Evolutionary conservation across 2,888 invertebrate genomes (phyloP).

Genomic region (Campoletis raptor): DNA sequence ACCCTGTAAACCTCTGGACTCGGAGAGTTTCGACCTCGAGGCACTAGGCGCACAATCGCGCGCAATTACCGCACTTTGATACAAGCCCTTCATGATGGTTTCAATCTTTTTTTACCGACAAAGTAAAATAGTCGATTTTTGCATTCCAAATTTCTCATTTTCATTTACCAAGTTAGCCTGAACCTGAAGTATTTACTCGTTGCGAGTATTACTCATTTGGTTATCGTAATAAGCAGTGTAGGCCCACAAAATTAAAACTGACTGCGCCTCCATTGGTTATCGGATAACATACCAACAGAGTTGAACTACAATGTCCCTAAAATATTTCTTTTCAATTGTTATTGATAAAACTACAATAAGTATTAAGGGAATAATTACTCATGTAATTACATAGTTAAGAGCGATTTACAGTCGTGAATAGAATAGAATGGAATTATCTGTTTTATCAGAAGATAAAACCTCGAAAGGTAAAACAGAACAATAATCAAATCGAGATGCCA

Average conservation of each 20-base stretch:
- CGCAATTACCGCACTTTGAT: neutral
- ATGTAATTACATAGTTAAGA: too few species aligned
- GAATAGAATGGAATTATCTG: too few species aligned
- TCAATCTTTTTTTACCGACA: neutral
- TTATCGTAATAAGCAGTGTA: neutral
- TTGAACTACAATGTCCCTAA: neutral
- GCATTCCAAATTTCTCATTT: neutral
- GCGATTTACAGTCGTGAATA: too few species aligned
- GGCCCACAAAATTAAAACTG: neutral
- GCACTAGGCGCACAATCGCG: too few species aligned
- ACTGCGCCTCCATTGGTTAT: neutral
- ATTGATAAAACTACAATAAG: neutral
- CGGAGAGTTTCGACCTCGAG: too few species aligned
- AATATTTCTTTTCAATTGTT: neutral
- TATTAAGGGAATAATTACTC: too few species aligned
- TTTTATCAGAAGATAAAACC: too few species aligned
- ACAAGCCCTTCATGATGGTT: neutral
- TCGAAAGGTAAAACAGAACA: too few species aligned
- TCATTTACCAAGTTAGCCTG: neutral
- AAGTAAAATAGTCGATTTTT: neutral
- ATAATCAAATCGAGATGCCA: too few species aligned
- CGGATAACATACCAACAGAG: neutral
- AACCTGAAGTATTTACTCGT: neutral
- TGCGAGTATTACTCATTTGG: neutral
- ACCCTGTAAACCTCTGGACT: neutral